Base-by-base conservation (phyloP, 2,797 vertebrate genomes). In the Parotocinclus haroldoi region DNA sequence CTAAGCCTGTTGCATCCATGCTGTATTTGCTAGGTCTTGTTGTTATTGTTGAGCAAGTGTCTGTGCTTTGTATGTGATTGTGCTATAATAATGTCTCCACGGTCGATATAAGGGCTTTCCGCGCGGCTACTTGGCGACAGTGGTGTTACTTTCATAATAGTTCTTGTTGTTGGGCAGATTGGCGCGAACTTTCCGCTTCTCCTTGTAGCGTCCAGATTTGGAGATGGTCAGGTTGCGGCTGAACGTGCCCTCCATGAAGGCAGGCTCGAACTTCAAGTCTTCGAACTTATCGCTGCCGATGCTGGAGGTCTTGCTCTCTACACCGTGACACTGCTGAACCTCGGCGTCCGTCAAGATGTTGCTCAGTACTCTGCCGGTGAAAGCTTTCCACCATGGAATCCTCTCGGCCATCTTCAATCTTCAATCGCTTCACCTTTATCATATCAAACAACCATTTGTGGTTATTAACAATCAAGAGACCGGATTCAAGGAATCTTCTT, bases 181-280 rank as follows among this genome's bases (percentile, higher is more conserved):
- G 46, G 84, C 84, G 10, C 92, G 87, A 13, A 86, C 82, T 79
- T 88, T 88, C 76, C 90, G 82, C 75, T 91, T 90, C 73, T 94
- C 92, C 63, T 93, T 93, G 78, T 92, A 94, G 62, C 92, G 90
- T 6, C 92, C 92, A 0, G 92, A 93, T 56, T 91, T 91, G 0
- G 92, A 94, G 40, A 94, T 86, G 7, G 83, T 88, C 42, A 91
- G 78, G 60, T 90, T 90, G 70, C 93, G 86, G 13, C 92, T 84
- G 75, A 75, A 90, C n/a, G 75, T 84, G 60, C 79, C 69, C 0
- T 85, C 70, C 7, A 75, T 90, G 40, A 84, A 83, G 7, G 48
- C 69, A 0, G 72, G 11, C 17, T 80, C 83, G 11, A 85, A 73
- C 17, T 68, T 63, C 12, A 78, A 60, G 13, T 89, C 87, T 1